Base-by-base conservation (phyloP, 53 echinoderm and acorn worm genomes). In the Crossaster papposus region DNA sequence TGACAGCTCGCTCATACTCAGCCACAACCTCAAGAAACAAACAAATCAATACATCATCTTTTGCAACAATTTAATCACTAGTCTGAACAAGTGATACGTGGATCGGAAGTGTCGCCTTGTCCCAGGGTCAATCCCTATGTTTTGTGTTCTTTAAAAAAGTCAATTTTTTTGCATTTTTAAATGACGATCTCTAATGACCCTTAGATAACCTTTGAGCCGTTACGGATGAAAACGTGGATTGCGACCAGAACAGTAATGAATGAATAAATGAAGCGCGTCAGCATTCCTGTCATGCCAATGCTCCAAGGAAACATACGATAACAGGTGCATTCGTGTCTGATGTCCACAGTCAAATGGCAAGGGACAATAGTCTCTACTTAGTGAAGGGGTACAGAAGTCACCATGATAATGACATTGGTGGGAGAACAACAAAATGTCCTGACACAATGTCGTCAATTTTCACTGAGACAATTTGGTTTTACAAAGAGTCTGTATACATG, bases 1-100 rank as follows among this genome's bases (percentile, higher is more conserved):
- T 97, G 51, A 97, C 97, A 15, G 97, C 97, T 36, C 97, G 85
- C 78, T 97, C 97, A 92, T 97, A 97, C 89, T 97, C 98, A 83
- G 96, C 93, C 52, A 97, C 98, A 85, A 97, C 94, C 98, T 97
- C 63, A 2, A 89, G 29, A 52, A 87, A 79, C 38, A 71, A 84
- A 51, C n/a, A 83, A 82, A 81, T 44, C 80, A 79, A 30, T 37
- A 62, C 34, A 29, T 88, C 29, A 0, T 44, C 15, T 36, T 44
- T 44, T 44, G 6, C 44, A 44, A 44, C 44, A 44, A 44, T 44
- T 44, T 9, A 44, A 44, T 44, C 9, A 1, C 44, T 44, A 9
- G 44, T 44, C 44, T n/a, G n/a, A n/a, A n/a, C n/a, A n/a, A n/a
- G n/a, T n/a, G n/a, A n/a, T n/a, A n/a, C n/a, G n/a, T n/a, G n/a